phyloP scores from a whole-genome alignment of 2,888 invertebrate genomes.

The Melieria omissa region DNA sequence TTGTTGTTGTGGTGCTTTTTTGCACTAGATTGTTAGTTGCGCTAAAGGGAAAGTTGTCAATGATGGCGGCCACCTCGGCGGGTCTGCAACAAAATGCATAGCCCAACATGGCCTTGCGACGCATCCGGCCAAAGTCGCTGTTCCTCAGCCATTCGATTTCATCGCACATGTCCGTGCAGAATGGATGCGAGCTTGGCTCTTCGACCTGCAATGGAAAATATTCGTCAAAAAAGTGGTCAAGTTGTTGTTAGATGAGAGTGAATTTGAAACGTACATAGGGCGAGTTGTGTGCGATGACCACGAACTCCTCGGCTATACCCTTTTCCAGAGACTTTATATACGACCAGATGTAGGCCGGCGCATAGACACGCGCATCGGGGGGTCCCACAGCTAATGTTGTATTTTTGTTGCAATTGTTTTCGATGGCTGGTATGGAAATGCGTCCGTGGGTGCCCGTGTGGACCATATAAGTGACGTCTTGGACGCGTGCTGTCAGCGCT shows the following conservation, averaged over 20 bases:
- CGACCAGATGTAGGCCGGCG: conserved; percentile 39
- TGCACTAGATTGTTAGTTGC: no score
- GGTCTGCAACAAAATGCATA: conserved; percentile 36
- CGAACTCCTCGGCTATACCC: conserved; percentile 34
- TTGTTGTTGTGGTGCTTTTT: neutral
- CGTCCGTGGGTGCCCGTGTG: conserved; percentile 31
- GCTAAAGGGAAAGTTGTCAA: conserved; percentile 24
- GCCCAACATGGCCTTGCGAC: conserved; percentile 24
- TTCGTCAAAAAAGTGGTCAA: neutral
- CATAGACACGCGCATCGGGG: conserved; percentile 6
- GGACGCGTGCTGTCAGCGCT: conserved; percentile 32
- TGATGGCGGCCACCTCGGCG: conserved; percentile 12
- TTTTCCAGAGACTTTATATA: conserved; percentile 36
- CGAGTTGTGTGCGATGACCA: conserved; percentile 42
- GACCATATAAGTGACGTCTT: conserved; percentile 30
- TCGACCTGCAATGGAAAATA: conserved; percentile 13
- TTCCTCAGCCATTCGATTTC: conserved; percentile 34
- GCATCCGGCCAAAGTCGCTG: neutral
- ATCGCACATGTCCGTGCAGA: conserved; percentile 34
- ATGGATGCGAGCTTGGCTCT: conserved; percentile 1
- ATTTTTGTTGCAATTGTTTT: neutral
- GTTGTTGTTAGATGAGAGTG: neutral
- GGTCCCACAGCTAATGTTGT: neutral
- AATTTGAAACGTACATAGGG: conserved; percentile 31
- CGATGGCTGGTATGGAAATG: conserved; percentile 6